A percentile compares a stretch with the other conserved stretches of the same genome.
These are phyloP conservation scores for Pseudochaenichthys georgianus DNA, from an alignment of 2,797 vertebrate genomes.

Conservation along the genomic window DNA sequence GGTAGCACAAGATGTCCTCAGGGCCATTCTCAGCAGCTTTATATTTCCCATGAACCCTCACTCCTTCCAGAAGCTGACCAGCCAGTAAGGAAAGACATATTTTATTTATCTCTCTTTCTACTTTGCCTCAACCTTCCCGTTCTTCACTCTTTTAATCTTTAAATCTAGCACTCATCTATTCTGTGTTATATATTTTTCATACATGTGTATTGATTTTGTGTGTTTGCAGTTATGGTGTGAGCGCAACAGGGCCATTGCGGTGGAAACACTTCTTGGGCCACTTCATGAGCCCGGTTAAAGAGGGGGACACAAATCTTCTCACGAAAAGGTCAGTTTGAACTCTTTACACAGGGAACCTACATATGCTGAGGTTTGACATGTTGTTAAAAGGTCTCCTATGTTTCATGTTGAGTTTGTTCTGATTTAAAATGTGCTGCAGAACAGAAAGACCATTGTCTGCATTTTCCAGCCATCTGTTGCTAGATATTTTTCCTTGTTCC, in stretches of 20 bases:
- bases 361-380: background rate
- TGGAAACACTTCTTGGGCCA: slow-evolving; percentile 83
- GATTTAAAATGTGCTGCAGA: slow-evolving; percentile 1
- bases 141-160: slow-evolving; percentile 30
- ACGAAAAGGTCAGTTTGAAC: slow-evolving; percentile 47
- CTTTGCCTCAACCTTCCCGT: slow-evolving; percentile 41
- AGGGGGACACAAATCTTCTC: slow-evolving; percentile 7
- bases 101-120: slow-evolving; percentile 28
- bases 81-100: slow-evolving; percentile 63
- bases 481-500: background rate
- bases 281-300: slow-evolving; percentile 46
- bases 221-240: slow-evolving; percentile 74
- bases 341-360: background rate
- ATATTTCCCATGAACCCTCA: slow-evolving; percentile 79
- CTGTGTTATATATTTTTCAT: slow-evolving; percentile 21
- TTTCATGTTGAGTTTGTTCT: background rate
- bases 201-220: slow-evolving; percentile 31
- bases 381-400: background rate
- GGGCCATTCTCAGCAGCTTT: slow-evolving; percentile 83
- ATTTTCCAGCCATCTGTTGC: background rate
- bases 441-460: background rate
- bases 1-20: slow-evolving; percentile 82
- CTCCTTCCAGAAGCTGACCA: slow-evolving; percentile 85
- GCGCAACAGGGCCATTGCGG: slow-evolving; percentile 61
- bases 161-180: slow-evolving; percentile 12